Percentiles rank a stretch among this genome's conserved stretches.
phyloP scores from a whole-genome alignment of 2,797 vertebrate species.

The Mormyrops attenuatus region DNA sequence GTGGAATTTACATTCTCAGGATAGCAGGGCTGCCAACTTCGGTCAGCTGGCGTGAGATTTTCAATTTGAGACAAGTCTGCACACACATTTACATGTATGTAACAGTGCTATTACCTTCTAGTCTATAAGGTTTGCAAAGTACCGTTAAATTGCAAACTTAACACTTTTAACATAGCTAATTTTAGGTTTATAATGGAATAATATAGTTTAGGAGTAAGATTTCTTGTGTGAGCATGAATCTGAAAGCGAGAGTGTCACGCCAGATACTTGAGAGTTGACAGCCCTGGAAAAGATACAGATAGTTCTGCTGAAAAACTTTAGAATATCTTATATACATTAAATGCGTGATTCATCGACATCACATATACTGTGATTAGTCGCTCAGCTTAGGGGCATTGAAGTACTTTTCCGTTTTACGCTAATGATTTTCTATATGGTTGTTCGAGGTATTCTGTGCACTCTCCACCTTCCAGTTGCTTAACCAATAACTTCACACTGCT shows the following conservation, averaged over 20 bases:
- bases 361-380: neutral
- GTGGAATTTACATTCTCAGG: neutral
- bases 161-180: neutral
- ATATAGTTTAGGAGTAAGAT: neutral
- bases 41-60: neutral
- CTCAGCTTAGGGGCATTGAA: neutral
- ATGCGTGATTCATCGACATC: neutral
- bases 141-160: neutral
- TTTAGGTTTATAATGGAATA: neutral
- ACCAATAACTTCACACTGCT: neutral
- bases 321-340: neutral
- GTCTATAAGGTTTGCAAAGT: neutral
- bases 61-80: neutral
- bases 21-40: neutral
- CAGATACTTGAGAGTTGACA: neutral
- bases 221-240: neutral
- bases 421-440: neutral
- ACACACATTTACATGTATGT: neutral
- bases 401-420: neutral
- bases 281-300: neutral
- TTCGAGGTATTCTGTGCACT: neutral
- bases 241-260: neutral
- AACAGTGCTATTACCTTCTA: neutral
- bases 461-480: neutral
- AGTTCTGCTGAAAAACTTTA: neutral